phyloP scores from a whole-genome alignment of 2,888 invertebrate genomes.

The Onchidella celtica region DNA sequence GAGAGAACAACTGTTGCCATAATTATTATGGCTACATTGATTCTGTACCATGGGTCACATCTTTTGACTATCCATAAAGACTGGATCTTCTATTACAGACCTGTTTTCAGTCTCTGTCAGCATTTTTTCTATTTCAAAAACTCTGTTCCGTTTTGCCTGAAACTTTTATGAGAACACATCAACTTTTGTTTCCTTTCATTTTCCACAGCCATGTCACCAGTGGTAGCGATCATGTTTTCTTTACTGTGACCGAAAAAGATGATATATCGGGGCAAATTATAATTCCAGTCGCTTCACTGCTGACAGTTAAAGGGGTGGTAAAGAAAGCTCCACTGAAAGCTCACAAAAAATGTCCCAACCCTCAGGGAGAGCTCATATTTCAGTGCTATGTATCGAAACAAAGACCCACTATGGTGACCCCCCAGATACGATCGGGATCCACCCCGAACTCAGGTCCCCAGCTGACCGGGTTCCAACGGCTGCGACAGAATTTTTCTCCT shows the following conservation, averaged over 20 bases:
- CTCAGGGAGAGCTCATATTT: conserved; percentile 74
- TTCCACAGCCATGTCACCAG: conserved; percentile 68
- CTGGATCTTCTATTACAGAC: no score
- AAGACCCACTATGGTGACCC: conserved; percentile 49
- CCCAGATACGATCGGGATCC: conserved; percentile 42
- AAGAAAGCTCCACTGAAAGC: conserved; percentile 68
- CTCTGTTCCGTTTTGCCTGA: no score
- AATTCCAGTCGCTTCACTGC: conserved; percentile 69
- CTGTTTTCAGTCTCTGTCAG: no score
- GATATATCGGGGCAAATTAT: conserved; percentile 74
- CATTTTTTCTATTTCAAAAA: no score
- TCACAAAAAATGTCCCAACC: conserved; percentile 76
- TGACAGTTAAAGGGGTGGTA: conserved; percentile 63
- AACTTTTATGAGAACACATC: no score
- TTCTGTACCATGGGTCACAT: no score
- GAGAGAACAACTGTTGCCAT: no score
- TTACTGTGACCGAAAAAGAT: conserved; percentile 76
- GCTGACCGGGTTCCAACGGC: conserved; percentile 55
- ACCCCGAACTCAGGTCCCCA: conserved; percentile 39
- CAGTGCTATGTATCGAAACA: conserved; percentile 76
- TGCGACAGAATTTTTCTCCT: conserved; percentile 54
- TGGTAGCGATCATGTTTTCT: conserved; percentile 69
- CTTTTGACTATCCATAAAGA: no score
- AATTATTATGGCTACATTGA: no score
- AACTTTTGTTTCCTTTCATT: no score